These are phyloP conservation scores for Scaptomyza reducta DNA, from an alignment of 2,888 invertebrate species.

Conservation along the genomic window DNA sequence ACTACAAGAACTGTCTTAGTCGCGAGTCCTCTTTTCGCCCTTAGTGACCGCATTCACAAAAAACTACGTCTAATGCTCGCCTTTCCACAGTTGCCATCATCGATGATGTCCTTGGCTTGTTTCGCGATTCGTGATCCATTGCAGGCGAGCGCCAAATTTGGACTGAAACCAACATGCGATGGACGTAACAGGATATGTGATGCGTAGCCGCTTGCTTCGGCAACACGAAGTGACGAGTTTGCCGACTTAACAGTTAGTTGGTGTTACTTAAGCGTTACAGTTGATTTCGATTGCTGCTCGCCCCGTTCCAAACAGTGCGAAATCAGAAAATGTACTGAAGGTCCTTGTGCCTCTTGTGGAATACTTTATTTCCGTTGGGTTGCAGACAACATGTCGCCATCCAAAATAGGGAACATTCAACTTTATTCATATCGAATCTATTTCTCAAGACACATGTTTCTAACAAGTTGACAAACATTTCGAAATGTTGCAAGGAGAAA, in stretches of 20 bases:
- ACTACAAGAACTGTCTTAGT: constrained; percentile 16
- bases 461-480: constrained; percentile 20
- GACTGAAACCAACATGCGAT: constrained; percentile 57
- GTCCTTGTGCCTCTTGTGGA: constrained; percentile 66
- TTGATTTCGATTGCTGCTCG: constrained; percentile 26
- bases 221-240: constrained; percentile 30
- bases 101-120: constrained; percentile 6
- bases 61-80: constrained; percentile 30
- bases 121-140: constrained; percentile 59
- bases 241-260: constrained; percentile 24
- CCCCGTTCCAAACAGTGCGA: constrained; percentile 74
- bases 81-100: constrained; percentile 12
- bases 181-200: constrained; percentile 23
- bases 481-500: constrained; percentile 44
- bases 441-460: not conserved
- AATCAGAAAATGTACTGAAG: constrained; percentile 78
- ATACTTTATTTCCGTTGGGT: constrained; percentile 69
- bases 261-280: constrained; percentile 8
- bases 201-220: constrained; percentile 21
- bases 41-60: constrained; percentile 31
- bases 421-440: constrained; percentile 34
- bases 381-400: constrained; percentile 21
- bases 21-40: constrained; percentile 7
- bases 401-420: constrained; percentile 17
- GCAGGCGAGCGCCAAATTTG: constrained; percentile 59